Conservation (phyloP, 2,888 invertebrate species). For the Stramonita haemastoma region DNA sequence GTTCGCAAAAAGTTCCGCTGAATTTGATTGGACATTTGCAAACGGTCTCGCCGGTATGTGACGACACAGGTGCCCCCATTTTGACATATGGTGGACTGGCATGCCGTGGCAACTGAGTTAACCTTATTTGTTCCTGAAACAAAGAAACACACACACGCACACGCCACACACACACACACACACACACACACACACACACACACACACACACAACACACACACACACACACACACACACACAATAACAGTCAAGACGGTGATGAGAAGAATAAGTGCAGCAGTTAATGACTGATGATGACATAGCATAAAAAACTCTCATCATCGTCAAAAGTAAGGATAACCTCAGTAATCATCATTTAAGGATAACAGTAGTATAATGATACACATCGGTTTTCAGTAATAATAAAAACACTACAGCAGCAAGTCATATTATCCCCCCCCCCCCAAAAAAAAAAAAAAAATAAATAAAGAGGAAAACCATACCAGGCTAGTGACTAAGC, state of each 20-base stretch:
- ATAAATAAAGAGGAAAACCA: no score
- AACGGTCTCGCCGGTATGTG: neutral
- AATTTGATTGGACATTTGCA: conserved; percentile 41
- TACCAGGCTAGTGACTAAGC: no score
- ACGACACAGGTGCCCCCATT: conserved; percentile 43
- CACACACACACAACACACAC: neutral
- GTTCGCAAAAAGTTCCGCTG: conserved; percentile 35
- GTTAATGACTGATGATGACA: no score
- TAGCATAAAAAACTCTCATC: no score
- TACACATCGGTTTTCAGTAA: no score
- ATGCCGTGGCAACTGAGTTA: neutral
- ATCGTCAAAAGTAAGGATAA: no score
- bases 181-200: conserved; percentile 24
- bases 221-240: neutral
- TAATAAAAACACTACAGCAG: no score
- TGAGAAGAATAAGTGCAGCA: no score
- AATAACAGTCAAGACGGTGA: neutral
- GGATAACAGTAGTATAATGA: no score
- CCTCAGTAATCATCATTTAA: no score
- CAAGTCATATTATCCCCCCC: no score
- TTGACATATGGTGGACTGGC: conserved; percentile 4
- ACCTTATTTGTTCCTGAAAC: neutral
- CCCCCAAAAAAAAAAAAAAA: no score
- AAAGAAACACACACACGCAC: neutral
- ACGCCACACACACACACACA: conserved; percentile 13